These are phyloP conservation scores for Phaetusa simplex DNA, from an alignment of 2,113 vertebrate species.

Conservation along the genomic window DNA sequence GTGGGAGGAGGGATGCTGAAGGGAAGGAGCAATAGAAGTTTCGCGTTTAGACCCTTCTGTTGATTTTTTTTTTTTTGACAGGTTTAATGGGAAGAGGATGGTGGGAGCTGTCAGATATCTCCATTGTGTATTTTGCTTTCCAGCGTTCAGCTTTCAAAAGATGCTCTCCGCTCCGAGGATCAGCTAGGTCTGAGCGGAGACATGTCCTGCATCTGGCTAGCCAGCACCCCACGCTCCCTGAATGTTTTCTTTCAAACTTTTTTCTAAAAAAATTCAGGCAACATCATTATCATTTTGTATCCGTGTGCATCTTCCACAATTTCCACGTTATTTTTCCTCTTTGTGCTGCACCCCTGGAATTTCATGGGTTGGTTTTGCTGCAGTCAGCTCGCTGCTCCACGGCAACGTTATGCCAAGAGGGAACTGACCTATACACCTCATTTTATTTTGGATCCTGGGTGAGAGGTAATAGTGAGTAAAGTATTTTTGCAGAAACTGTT, in stretches of 20 bases:
- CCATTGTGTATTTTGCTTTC: fast-evolving
- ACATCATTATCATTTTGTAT: fast-evolving
- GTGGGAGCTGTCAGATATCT: not conserved
- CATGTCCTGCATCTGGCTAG: not conserved
- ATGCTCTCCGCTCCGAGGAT: too few relatives aligned
- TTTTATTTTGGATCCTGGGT: not conserved
- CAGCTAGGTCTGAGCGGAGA: not conserved
- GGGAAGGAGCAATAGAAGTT: fast-evolving
- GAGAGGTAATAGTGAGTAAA: not conserved
- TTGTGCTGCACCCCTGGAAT: not conserved
- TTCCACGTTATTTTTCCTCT: not conserved
- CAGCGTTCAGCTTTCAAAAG: not conserved
- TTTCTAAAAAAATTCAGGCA: not conserved
- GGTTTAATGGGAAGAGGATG: not conserved
- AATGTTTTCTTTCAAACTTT: not conserved
- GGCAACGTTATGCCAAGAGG: not conserved
- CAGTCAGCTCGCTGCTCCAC: not conserved
- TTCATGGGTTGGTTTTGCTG: not conserved
- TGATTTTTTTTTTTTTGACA: fast-evolving
- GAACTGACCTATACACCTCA: not conserved
- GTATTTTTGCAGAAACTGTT: not conserved
- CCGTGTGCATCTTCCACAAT: fast-evolving
- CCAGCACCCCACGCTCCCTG: not conserved
- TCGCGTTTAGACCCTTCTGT: fast-evolving
- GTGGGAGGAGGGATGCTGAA: not conserved